phyloP scores from a whole-genome alignment of 1,140 invertebrate species.

The Ctenoplectra terminalis region DNA sequence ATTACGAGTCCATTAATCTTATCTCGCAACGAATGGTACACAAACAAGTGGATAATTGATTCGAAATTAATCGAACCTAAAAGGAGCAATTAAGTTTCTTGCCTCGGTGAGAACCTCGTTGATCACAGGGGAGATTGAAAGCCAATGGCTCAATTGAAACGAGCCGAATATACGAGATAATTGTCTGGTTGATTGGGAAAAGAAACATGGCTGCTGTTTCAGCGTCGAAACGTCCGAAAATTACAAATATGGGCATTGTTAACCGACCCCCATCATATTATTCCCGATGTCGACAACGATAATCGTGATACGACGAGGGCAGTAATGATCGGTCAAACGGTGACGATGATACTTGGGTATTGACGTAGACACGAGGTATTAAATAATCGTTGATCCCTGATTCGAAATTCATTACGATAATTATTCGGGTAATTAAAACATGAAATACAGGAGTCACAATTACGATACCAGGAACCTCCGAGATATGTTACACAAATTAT shows the following conservation, averaged over 20 bases:
- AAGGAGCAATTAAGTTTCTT: conserved; percentile 19
- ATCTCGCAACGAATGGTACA: not conserved
- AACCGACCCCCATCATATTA: conserved; percentile 59
- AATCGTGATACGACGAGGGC: conserved; percentile 50
- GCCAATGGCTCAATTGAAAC: not conserved
- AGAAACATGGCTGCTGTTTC: conserved; percentile 30
- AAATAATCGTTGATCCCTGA: not conserved
- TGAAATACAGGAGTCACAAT: no score
- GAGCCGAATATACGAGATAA: not conserved
- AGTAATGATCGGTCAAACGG: conserved; percentile 27
- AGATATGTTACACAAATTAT: not conserved
- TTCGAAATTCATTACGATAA: conserved; percentile 67
- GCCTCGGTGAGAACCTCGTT: not conserved
- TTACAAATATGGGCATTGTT: conserved; percentile 3
- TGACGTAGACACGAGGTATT: conserved; percentile 10
- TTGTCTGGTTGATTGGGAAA: not conserved
- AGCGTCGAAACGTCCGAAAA: conserved; percentile 43
- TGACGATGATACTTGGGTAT: conserved; percentile 26
- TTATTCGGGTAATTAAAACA: conserved; percentile 73
- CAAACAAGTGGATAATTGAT: conserved; percentile 20
- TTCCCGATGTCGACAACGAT: conserved; percentile 64
- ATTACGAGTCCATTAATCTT: conserved; percentile 32
- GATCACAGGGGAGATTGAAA: not conserved
- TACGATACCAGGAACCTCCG: no score
- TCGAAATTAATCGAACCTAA: conserved; percentile 44